These are phyloP conservation scores for Bostrychus sinensis DNA, from an alignment of 2,113 vertebrate species.

Conservation along the genomic window DNA sequence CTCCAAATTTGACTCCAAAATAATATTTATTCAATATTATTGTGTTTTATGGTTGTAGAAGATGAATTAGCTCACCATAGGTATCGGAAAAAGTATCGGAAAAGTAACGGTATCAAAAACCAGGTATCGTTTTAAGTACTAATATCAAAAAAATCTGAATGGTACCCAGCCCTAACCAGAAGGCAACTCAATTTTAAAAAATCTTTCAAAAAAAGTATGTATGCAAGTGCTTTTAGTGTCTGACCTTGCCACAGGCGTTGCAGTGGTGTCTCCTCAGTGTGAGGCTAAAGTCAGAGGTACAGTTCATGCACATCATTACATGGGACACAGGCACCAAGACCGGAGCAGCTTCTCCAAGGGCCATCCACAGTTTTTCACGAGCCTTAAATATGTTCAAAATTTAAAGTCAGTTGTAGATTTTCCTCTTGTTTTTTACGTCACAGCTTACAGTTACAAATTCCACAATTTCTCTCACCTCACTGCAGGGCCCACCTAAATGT, in stretches of 20 bases:
- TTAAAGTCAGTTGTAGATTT: neutral
- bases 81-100: too few relatives aligned
- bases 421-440: neutral
- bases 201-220: too few relatives aligned
- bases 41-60: too few relatives aligned
- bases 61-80: too few relatives aligned
- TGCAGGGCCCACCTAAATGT: conserved; percentile 74
- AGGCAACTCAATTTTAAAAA: too few relatives aligned
- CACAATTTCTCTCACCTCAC: conserved; percentile 58
- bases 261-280: conserved; percentile 93
- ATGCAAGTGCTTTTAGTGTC: neutral
- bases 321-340: conserved; percentile 90
- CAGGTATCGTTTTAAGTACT: too few relatives aligned
- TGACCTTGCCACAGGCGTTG: conserved; percentile 95
- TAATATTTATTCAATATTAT: too few relatives aligned
- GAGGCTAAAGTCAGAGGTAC: conserved; percentile 92
- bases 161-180: too few relatives aligned
- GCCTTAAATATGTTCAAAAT: conserved; percentile 69
- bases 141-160: too few relatives aligned
- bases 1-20: too few relatives aligned
- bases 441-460: too few relatives aligned
- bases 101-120: too few relatives aligned
- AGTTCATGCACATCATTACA: conserved; percentile 97
- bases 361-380: conserved; percentile 86
- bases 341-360: conserved; percentile 90